These are phyloP conservation scores for Gymnogyps californianus DNA, from an alignment of 2,113 vertebrate genomes.

Conservation along the genomic window DNA sequence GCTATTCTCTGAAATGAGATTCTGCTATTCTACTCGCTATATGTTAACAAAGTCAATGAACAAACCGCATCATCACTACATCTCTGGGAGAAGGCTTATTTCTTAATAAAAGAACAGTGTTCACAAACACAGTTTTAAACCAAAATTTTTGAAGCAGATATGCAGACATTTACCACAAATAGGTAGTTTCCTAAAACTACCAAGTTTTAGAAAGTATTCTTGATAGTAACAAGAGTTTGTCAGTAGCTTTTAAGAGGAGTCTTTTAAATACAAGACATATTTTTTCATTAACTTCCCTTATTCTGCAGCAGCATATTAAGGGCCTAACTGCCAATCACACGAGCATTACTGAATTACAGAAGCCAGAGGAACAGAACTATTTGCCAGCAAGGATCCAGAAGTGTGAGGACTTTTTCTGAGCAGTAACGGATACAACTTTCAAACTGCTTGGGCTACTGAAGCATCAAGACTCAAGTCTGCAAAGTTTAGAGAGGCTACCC, in stretches of 20 bases:
- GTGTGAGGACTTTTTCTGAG: not conserved
- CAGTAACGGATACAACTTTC: not conserved
- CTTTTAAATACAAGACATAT: not conserved
- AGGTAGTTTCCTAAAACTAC: not conserved
- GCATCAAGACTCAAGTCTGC: not conserved
- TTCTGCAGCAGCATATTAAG: not conserved
- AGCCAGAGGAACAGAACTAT: not conserved
- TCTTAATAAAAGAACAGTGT: not conserved
- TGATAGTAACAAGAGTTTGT: not conserved
- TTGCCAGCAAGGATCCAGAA: not conserved
- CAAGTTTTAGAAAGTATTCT: not conserved
- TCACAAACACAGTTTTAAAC: not conserved
- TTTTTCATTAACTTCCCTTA: not conserved
- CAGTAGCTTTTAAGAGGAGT: not conserved
- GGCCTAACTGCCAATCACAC: not conserved
- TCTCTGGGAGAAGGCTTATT: not conserved
- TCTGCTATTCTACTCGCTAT: conserved; percentile 26
- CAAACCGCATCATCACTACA: not conserved
- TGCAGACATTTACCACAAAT: not conserved
- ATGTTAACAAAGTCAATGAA: conserved; percentile 12
- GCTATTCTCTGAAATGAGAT: conserved; percentile 65
- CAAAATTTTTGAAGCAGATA: not conserved
- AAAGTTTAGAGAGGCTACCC: not conserved
- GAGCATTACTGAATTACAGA: not conserved
- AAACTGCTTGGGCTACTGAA: not conserved